These are phyloP conservation scores for Acronicta leporina DNA, from an alignment of 2,888 invertebrate genomes.

Conservation along the genomic window DNA sequence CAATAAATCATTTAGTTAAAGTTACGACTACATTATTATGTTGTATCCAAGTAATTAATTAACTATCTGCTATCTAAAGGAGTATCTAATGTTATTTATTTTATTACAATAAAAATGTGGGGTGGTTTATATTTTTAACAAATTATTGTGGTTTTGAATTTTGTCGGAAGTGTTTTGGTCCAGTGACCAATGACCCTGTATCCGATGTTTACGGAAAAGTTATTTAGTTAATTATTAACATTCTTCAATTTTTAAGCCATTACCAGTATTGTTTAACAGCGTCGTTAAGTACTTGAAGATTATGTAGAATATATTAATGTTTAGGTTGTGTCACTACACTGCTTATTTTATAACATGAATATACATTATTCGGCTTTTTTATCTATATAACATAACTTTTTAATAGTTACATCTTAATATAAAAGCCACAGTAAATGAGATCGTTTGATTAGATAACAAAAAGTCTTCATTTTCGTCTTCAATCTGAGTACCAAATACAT, in stretches of 20 bases:
- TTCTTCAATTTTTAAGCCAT: conserved; percentile 13
- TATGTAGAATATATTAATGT: not conserved
- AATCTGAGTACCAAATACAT: conserved; percentile 32
- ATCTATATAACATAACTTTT: conserved; percentile 11
- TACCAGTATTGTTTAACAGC: not conserved
- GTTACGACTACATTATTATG: conserved; percentile 42
- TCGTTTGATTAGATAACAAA: conserved; percentile 24
- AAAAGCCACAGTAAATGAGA: conserved; percentile 33
- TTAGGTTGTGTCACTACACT: not conserved
- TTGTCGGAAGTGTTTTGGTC: conserved; percentile 22
- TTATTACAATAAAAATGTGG: conserved; percentile 18
- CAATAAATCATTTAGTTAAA: conserved; percentile 38
- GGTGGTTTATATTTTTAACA: conserved; percentile 31
- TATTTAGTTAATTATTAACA: conserved; percentile 1
- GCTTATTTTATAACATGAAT: not conserved
- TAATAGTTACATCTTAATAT: conserved; percentile 36
- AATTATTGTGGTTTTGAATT: conserved; percentile 29
- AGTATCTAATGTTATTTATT: conserved; percentile 31
- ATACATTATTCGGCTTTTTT: not conserved
- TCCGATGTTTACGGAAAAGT: conserved; percentile 1
- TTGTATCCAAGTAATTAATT: conserved; percentile 39
- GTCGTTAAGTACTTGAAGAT: not conserved
- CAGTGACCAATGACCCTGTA: conserved; percentile 12
- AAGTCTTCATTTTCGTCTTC: conserved; percentile 10
- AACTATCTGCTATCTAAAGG: conserved; percentile 29